These are phyloP conservation scores for Cloeon dipterum DNA, from an alignment of 2,888 invertebrate species.

Conservation along the genomic window DNA sequence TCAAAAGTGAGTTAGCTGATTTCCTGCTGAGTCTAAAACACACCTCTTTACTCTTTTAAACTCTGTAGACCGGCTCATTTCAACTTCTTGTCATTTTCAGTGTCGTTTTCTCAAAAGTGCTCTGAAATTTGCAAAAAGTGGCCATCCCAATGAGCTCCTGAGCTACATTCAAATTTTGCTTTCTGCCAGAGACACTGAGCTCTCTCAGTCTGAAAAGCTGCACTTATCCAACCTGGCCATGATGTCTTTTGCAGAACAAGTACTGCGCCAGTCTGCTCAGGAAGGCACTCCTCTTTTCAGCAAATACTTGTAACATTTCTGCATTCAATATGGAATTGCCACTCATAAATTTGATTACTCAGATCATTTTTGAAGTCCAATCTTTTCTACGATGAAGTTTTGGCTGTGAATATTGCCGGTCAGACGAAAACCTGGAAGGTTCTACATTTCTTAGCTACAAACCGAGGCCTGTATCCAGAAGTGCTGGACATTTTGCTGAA, in stretches of 20 bases:
- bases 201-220: slow-evolving; percentile 31
- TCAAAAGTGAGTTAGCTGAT: slow-evolving; percentile 32
- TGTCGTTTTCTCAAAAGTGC: slow-evolving; percentile 32
- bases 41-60: no score
- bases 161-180: slow-evolving; percentile 29
- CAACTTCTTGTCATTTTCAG: no score
- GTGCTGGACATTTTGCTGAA: slow-evolving; percentile 18
- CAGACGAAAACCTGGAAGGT: slow-evolving; percentile 36
- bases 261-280: slow-evolving; percentile 15
- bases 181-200: slow-evolving; percentile 21
- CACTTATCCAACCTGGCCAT: slow-evolving; percentile 40
- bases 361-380: slow-evolving; percentile 33
- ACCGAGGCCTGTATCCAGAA: slow-evolving; percentile 29
- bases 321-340: background rate
- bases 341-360: slow-evolving; percentile 3
- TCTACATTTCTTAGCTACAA: slow-evolving; percentile 25
- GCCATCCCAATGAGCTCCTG: slow-evolving; percentile 33
- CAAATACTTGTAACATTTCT: slow-evolving; percentile 11
- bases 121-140: slow-evolving; percentile 33
- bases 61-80: no score
- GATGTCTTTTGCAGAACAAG: slow-evolving; percentile 35
- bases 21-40: background rate
- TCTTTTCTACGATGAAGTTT: slow-evolving; percentile 35
- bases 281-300: slow-evolving; percentile 12
- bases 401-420: slow-evolving; percentile 35